A percentile compares a stretch with the other conserved stretches of the same genome.
Conservation (phyloP, 2,113 vertebrate genomes). For the Neopipo cinnamomea region DNA sequence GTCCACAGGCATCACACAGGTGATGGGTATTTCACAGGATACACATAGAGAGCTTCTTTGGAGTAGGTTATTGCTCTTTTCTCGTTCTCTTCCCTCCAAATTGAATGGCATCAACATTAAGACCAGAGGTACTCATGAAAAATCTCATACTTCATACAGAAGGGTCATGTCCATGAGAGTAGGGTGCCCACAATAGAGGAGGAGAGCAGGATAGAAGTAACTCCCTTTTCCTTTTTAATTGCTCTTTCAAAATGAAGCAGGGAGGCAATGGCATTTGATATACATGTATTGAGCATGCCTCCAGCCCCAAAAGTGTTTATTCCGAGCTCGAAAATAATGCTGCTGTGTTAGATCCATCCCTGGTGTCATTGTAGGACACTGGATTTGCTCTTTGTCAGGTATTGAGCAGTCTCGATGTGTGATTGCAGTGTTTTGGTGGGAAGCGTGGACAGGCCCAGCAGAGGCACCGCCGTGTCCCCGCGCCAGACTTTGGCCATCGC, state of each 20-base stretch:
- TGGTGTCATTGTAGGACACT: fast-evolving
- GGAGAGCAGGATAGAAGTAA: background rate
- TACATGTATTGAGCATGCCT: background rate
- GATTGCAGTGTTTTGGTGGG: background rate
- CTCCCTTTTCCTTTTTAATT: background rate
- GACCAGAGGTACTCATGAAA: background rate
- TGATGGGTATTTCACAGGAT: background rate
- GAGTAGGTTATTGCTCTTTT: background rate
- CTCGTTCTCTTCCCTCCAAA: background rate
- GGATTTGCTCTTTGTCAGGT: background rate
- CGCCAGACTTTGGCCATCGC: fast-evolving
- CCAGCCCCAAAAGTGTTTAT: background rate
- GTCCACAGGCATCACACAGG: fast-evolving
- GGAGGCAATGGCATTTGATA: background rate
- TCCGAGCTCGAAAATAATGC: background rate
- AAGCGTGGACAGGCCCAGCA: fast-evolving
- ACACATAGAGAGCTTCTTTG: background rate
- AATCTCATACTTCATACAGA: background rate
- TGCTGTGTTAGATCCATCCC: background rate
- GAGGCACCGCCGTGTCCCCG: fast-evolving
- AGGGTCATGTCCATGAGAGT: background rate
- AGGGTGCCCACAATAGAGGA: background rate
- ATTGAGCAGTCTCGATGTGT: background rate
- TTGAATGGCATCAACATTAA: background rate
- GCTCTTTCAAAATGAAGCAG: background rate